Percentiles rank a stretch among this genome's conserved stretches.
phyloP scores from a whole-genome alignment of 2,888 invertebrate genomes.

The Phragmatobia fuliginosa region DNA sequence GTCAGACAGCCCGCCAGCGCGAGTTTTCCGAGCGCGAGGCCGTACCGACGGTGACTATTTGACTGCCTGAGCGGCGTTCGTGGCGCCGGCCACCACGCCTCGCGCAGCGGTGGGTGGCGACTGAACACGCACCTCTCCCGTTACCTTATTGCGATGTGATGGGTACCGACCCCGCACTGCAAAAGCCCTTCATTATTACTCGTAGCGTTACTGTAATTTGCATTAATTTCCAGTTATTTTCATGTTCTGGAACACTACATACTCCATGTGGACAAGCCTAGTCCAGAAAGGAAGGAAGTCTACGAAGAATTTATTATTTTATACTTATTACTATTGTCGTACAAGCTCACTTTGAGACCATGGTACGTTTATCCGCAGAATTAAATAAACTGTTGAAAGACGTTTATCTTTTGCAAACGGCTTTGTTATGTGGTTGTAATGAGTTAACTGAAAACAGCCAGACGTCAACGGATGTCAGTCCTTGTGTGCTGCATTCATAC shows the following conservation, averaged over 20 bases:
- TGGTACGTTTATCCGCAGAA: conserved; percentile 13
- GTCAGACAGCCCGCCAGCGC: conserved; percentile 75
- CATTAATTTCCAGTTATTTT: conserved; percentile 56
- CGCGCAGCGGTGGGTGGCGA: conserved; percentile 82
- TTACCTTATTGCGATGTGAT: conserved; percentile 84
- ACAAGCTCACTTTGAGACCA: conserved; percentile 15
- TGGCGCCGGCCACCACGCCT: conserved; percentile 77
- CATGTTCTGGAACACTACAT: conserved; percentile 43
- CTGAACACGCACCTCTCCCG: conserved; percentile 83
- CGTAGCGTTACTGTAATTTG: conserved; percentile 60
- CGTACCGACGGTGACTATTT: conserved; percentile 81
- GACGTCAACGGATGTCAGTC: conserved; percentile 77
- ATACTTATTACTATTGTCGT: conserved; percentile 30
- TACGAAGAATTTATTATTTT: conserved; percentile 31
- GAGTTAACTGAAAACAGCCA: conserved; percentile 77
- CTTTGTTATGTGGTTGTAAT: conserved; percentile 71
- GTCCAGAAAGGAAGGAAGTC: conserved; percentile 31
- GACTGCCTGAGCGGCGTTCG: conserved; percentile 73
- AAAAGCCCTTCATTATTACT: conserved; percentile 70
- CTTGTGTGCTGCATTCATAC: conserved; percentile 71
- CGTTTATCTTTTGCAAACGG: conserved; percentile 60
- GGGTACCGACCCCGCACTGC: conserved; percentile 80
- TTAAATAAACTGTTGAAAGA: conserved; percentile 34
- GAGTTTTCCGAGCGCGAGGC: conserved; percentile 73
- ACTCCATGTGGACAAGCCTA: conserved; percentile 28